Conservation (phyloP, 2,113 vertebrate species). For the Synodontis membranacea region DNA sequence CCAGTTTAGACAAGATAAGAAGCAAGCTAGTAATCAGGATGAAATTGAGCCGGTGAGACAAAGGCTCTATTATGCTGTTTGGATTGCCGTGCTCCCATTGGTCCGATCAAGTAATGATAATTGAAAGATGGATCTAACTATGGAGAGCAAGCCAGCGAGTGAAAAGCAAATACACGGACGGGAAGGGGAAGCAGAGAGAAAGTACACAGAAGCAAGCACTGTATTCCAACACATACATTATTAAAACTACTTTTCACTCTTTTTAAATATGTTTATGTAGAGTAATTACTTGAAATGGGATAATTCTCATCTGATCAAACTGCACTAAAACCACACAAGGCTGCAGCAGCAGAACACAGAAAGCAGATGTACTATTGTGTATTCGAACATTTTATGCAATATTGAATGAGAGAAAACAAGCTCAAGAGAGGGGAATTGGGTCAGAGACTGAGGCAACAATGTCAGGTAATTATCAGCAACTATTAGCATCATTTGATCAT, state of each 20-base stretch:
- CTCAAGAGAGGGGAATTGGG: not conserved
- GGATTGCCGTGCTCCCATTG: not conserved
- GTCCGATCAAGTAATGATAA: not conserved
- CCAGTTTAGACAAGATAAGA: not conserved
- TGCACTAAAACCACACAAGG: not conserved
- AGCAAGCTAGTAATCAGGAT: not conserved
- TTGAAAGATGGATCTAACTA: not conserved
- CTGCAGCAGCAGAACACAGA: not conserved
- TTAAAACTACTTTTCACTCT: not conserved
- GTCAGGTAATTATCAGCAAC: constrained; percentile 42
- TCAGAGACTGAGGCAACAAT: constrained; percentile 4
- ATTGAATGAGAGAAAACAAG: constrained; percentile 17
- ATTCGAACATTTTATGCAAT: constrained; percentile 12
- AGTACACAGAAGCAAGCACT: not conserved
- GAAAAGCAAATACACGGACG: not conserved
- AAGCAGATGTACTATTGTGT: not conserved
- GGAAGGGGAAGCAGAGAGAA: not conserved
- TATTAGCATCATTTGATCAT: constrained; percentile 24
- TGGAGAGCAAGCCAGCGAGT: not conserved
- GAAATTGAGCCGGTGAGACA: not conserved
- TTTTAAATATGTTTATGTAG: not conserved
- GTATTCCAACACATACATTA: constrained; percentile 18
- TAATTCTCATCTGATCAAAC: constrained; percentile 21
- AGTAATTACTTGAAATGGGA: constrained; percentile 24
- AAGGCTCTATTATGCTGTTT: not conserved